Evolutionary conservation across 1,140 invertebrate genomes (phyloP).

Genomic region (Caerostris darwini): DNA sequence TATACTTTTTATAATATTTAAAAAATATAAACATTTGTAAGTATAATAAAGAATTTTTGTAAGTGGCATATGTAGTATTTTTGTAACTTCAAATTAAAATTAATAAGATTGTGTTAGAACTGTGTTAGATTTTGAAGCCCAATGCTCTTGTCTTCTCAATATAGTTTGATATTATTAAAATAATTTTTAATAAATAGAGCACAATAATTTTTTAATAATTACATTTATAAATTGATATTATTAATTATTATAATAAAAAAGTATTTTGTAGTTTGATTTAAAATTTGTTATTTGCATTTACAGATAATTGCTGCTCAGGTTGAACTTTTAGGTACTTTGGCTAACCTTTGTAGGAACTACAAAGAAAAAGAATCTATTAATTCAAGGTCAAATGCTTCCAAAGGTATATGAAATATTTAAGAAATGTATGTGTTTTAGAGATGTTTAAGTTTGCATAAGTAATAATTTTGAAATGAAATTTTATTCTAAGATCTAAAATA

Average conservation of each 20-base stretch:
- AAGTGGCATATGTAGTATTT: too few relatives aligned
- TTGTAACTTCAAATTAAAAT: too few relatives aligned
- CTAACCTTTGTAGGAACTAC: slow-evolving; percentile 78
- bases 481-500: background rate
- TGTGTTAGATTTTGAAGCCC: background rate
- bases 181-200: background rate
- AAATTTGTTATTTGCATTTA: slow-evolving; percentile 78
- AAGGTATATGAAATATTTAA: slow-evolving; percentile 80
- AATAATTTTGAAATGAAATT: background rate
- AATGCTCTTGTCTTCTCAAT: background rate
- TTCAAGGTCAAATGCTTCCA: slow-evolving; percentile 82
- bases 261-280: background rate
- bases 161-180: background rate
- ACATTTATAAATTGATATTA: too few relatives aligned
- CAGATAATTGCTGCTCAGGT: slow-evolving; percentile 79
- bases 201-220: background rate
- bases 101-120: background rate
- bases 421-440: background rate
- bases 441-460: background rate
- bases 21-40: too few relatives aligned
- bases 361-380: slow-evolving; percentile 75
- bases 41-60: too few relatives aligned
- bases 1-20: too few relatives aligned
- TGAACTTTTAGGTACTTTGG: slow-evolving; percentile 76
- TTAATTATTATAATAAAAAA: background rate